Evolutionary conservation across 2,113 vertebrate genomes (phyloP).

Genomic region (Thamnaconus septentrionalis): DNA sequence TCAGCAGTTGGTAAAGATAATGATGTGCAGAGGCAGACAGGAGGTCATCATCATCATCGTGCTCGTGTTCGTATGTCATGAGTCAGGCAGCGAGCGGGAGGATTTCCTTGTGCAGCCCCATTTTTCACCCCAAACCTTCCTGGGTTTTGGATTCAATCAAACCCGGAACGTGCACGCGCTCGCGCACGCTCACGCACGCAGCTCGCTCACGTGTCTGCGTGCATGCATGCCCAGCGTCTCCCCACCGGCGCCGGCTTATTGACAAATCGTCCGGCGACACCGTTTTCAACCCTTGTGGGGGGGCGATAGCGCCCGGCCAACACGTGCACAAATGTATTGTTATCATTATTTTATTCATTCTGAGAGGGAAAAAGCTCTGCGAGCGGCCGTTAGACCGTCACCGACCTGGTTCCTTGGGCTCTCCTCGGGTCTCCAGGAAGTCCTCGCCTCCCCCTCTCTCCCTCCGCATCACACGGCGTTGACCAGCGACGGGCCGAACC

Average conservation of each 20-base stretch:
- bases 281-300: too few species aligned
- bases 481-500: conserved; percentile 75
- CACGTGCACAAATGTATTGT: too few species aligned
- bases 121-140: conserved; percentile 15
- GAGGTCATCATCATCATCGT: too few species aligned
- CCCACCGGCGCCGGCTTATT: conserved; percentile 36
- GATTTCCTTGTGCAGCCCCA: conserved; percentile 1
- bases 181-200: conserved; percentile 11
- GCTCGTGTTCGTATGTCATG: too few species aligned
- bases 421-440: conserved; percentile 60
- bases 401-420: conserved; percentile 65
- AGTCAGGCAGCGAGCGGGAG: not conserved
- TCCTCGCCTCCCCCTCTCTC: conserved; percentile 68
- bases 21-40: too few species aligned
- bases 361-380: too few species aligned
- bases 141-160: conserved; percentile 4
- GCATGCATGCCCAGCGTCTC: conserved; percentile 44
- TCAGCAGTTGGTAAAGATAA: too few species aligned
- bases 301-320: too few species aligned
- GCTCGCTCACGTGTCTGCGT: conserved; percentile 38
- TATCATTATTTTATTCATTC: too few species aligned
- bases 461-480: conserved; percentile 79
- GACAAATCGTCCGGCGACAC: conserved; percentile 22
- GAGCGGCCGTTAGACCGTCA: conserved; percentile 4
- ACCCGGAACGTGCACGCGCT: not conserved